A percentile compares a stretch with the other conserved stretches of the same genome.
phyloP scores from a whole-genome alignment of 2,113 vertebrate species.

The Numida meleagris region DNA sequence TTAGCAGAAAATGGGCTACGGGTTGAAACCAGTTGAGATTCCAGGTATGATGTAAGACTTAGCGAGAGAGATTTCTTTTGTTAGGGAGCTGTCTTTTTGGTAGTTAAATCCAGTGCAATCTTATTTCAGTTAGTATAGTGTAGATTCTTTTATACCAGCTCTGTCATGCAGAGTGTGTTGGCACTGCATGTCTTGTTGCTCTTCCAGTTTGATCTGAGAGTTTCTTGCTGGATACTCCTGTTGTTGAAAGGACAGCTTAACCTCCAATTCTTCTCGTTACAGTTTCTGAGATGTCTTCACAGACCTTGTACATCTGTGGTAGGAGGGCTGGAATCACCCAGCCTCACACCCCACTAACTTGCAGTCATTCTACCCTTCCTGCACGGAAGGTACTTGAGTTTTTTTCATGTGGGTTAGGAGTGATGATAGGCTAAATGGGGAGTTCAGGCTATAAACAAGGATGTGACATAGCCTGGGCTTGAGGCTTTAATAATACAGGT shows the following conservation, averaged over 20 bases:
- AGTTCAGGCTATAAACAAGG: slow-evolving; percentile 18
- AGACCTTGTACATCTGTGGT: background rate
- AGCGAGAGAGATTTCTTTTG: background rate
- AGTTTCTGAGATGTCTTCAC: background rate
- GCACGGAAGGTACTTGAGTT: background rate
- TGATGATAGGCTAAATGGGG: background rate
- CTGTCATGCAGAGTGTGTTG: background rate
- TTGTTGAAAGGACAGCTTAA: background rate
- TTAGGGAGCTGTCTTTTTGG: background rate
- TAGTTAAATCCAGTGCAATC: background rate
- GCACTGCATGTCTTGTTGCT: background rate
- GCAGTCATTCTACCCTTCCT: background rate
- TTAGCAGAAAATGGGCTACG: background rate
- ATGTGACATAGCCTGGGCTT: background rate
- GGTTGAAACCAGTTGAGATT: background rate
- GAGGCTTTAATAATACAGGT: slow-evolving; percentile 13
- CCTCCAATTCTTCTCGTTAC: background rate
- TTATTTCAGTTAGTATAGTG: background rate
- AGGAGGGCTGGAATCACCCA: background rate
- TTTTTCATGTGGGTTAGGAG: background rate
- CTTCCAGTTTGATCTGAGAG: background rate
- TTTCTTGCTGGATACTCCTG: background rate
- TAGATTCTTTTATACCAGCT: background rate
- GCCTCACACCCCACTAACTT: background rate
- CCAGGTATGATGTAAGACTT: background rate